These are phyloP conservation scores for Tringa solitaria DNA, from an alignment of 2,113 vertebrate genomes.

Conservation along the genomic window DNA sequence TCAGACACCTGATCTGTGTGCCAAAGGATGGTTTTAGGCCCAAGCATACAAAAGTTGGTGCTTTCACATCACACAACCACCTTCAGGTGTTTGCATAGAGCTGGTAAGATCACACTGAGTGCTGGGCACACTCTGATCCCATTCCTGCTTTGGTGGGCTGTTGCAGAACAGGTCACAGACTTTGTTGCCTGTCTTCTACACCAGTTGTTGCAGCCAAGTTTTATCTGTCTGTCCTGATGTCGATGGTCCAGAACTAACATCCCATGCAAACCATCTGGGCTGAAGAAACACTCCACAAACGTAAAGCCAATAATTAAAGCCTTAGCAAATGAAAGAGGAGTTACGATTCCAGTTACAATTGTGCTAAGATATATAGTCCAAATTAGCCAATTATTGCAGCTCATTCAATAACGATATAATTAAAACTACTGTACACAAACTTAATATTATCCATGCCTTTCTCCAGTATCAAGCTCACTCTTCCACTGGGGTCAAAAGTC, in stretches of 20 bases:
- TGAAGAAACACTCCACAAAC: not conserved
- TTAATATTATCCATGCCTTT: not conserved
- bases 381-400: not conserved
- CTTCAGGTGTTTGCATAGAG: not conserved
- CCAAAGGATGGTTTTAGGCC: not conserved
- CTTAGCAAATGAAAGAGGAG: not conserved
- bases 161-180: not conserved
- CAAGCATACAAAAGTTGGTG: not conserved
- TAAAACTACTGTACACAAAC: not conserved
- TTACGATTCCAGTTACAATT: not conserved
- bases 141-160: not conserved
- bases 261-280: not conserved
- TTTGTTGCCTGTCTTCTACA: not conserved
- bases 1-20: not conserved
- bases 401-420: not conserved
- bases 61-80: not conserved
- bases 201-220: not conserved
- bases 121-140: not conserved
- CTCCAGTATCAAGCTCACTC: not conserved
- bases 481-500: not conserved
- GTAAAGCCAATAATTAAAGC: not conserved
- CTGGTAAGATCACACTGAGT: not conserved
- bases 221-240: not conserved
- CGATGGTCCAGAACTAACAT: not conserved
- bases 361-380: not conserved